These are phyloP conservation scores for Plagodis pulveraria DNA, from an alignment of 2,888 invertebrate genomes.

Conservation along the genomic window DNA sequence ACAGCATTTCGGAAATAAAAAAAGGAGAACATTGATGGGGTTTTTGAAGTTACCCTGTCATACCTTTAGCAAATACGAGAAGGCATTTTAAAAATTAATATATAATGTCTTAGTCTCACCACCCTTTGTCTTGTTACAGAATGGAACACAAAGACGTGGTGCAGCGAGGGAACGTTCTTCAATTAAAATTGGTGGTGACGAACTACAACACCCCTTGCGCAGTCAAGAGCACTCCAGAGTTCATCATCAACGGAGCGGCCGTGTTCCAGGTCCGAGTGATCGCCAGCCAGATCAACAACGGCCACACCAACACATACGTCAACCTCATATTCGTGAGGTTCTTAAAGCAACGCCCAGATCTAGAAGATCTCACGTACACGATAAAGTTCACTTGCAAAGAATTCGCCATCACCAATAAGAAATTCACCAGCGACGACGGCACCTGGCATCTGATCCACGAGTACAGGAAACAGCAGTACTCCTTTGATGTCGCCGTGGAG, in stretches of 20 bases:
- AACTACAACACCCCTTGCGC: conserved; percentile 49
- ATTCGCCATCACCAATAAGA: conserved; percentile 43
- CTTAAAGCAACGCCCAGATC: conserved; percentile 41
- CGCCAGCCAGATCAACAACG: conserved; percentile 47
- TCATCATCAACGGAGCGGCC: conserved; percentile 46
- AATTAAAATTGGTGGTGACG: conserved; percentile 42
- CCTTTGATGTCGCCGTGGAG: conserved; percentile 44
- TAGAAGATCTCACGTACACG: conserved; percentile 48
- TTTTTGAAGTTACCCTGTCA: no score
- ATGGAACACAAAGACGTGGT: conserved; percentile 48
- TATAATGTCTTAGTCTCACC: background rate
- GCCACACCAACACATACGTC: conserved; percentile 47
- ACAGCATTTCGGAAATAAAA: no score
- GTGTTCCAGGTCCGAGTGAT: conserved; percentile 50
- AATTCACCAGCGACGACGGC: conserved; percentile 53
- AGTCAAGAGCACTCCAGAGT: conserved; percentile 46
- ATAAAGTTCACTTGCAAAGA: conserved; percentile 48
- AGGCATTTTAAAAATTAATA: no score
- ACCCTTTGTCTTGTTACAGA: conserved; percentile 31
- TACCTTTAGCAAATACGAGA: no score
- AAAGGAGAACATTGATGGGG: no score
- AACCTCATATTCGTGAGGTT: conserved; percentile 53
- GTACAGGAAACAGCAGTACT: conserved; percentile 37
- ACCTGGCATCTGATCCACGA: conserved; percentile 56
- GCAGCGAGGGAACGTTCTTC: conserved; percentile 49